Evolutionary conservation across 2,797 vertebrate species (phyloP), one percentile per base, ranked within the genome.

Genomic region (Rhinophrynus dorsalis): DNA sequence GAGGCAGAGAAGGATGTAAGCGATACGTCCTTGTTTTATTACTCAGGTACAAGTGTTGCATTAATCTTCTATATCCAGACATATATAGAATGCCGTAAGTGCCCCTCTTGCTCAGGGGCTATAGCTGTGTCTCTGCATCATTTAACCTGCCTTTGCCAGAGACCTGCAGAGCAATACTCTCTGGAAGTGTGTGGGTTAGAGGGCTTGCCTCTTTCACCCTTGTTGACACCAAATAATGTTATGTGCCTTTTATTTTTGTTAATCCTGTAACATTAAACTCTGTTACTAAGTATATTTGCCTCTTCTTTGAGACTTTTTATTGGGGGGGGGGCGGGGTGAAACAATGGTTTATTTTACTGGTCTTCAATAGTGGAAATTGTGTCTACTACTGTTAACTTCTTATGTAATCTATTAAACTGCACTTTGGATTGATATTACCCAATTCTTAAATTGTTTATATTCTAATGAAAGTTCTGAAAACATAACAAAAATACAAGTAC

Each of bases 231-330:
- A 73, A 73, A 65, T 73, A 60, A 81, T 88, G 86, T 89, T 87
- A 84, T 79, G 89, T 89, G 89, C 88, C 89, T 90, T 84, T 83
- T 90, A 90, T 90, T 89, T 89, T 89, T 90, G 88, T 88, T 89
- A 87, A 87, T 89, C 80, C 78, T 88, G 77, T 83, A 80, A 87
- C 87, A 88, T 88, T 87, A 89, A 90, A 90, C 74, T 84, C 61
- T 73, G 61, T 65, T 73, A 66, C 61, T 54, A 73, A 73, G 51
- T 66, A 66, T 9, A 38, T 44, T 20, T 33, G 32, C 12, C 57
- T 42, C 26, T 23, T 38, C 37, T 29, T 32, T 37, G 20, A 44
- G 11, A 37, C 8, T 37, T 20, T 47, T 44, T 44, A 6, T 18
- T 44, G 6, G 1, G 6, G 30, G n/a, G n/a, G n/a, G n/a, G n/a